Percentiles rank a stretch among this genome's conserved stretches.
These are phyloP conservation scores for Eucera pruinosa DNA, from an alignment of 2,888 invertebrate species.

Conservation along the genomic window DNA sequence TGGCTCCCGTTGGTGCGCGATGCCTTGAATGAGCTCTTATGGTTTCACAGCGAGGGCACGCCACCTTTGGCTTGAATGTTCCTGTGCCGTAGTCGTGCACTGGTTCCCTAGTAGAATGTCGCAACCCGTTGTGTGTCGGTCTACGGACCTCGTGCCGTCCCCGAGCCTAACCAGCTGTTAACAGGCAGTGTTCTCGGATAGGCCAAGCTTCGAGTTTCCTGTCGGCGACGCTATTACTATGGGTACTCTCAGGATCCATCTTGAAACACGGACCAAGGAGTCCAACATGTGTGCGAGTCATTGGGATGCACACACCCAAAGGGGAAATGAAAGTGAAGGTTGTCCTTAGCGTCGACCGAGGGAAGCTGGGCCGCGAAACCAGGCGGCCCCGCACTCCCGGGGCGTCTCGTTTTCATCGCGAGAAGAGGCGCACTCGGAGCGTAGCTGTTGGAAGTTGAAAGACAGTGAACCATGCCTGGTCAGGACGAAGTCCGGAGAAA, in stretches of 20 bases:
- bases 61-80: constrained; percentile 34
- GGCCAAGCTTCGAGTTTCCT: constrained; percentile 70
- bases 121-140: constrained; percentile 85
- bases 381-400: constrained; percentile 85
- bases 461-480: constrained; percentile 91
- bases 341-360: constrained; percentile 82
- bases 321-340: constrained; percentile 89
- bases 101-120: constrained; percentile 85
- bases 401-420: constrained; percentile 80
- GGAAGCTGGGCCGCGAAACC: constrained; percentile 84
- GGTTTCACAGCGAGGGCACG: background rate
- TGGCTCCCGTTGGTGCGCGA: constrained; percentile 74
- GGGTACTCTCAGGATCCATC: constrained; percentile 79
- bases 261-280: constrained; percentile 92
- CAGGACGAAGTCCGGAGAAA: constrained; percentile 86
- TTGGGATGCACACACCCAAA: constrained; percentile 87
- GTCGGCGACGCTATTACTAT: constrained; percentile 82
- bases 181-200: constrained; percentile 73
- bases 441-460: constrained; percentile 90
- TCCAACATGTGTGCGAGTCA: constrained; percentile 90
- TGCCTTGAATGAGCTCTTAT: constrained; percentile 49
- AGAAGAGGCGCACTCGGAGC: constrained; percentile 87
- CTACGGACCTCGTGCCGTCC: constrained; percentile 66
- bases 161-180: constrained; percentile 62
- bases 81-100: constrained; percentile 80